Base-by-base conservation (phyloP, 2,797 vertebrate genomes). In the Tragelaphus oryx region DNA sequence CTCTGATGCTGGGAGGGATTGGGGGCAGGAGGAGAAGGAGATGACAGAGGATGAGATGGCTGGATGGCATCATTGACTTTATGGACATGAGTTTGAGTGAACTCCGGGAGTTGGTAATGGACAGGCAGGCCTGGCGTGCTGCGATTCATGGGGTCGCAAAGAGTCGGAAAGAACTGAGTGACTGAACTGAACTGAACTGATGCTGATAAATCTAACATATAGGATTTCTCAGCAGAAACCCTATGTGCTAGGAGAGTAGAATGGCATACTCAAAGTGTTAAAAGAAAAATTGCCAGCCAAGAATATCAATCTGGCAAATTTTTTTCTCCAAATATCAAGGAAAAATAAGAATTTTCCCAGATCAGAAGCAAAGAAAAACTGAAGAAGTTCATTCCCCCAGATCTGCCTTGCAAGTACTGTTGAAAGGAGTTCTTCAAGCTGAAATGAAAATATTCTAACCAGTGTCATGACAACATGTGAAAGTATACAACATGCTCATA, bases 101-200 rank as follows among this genome's bases (percentile, higher is more conserved):
- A 28, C 26, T 59, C 26, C 1, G 1, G 57, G 57, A 59, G 57
- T 28, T 59, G 57, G 26, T 59, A 26, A 28, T 59, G 57, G 57
- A 59, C 26, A 59, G 26, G 57, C 11, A 59, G 26, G 12, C 57
- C 6, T 59, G 26, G 12, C 1, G 1, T 59, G 26, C 57, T 59
- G 12, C 1, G 1, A 28, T 59, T 13, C 0, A 59, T 14, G 57
- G 26, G 2, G 26, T 28, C 0, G 2, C 57, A 59, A 59, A 59
- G 57, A 59, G 26, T 59, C 0, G 0, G 26, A 59, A 11, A 59
- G 11, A 3, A 59, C 5, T 59, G 26, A 59, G 57, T 1, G 26
- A 59, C 57, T 59, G 57, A 59, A 30, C 57, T 14, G 26, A 59
- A 59, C 57, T 59, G 26, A 59, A 59, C 12, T 59, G 26, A 41